phyloP scores from a whole-genome alignment of 2,888 invertebrate genomes.

The Camponotus fellah region DNA sequence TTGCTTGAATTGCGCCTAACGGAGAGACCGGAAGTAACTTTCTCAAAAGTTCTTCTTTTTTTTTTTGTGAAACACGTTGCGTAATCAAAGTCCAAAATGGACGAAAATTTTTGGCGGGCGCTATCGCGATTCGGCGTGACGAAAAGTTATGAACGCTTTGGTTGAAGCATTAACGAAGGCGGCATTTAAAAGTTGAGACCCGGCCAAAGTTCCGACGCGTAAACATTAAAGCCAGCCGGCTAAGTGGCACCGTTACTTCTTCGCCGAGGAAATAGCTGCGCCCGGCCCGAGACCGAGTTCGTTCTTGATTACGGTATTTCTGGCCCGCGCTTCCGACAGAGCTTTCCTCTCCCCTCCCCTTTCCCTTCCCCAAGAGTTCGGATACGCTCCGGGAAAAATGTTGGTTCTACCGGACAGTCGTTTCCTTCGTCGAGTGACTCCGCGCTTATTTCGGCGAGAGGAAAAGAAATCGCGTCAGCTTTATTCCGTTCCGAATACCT shows the following conservation, averaged over 20 bases:
- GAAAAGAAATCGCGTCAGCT: conserved; percentile 57
- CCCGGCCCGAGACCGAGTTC: conserved; percentile 53
- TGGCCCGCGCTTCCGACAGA: conserved; percentile 56
- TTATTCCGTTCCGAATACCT: conserved; percentile 35
- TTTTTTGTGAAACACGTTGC: conserved; percentile 41
- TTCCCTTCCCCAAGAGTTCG: neutral
- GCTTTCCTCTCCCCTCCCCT: conserved; percentile 19
- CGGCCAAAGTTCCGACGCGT: conserved; percentile 77
- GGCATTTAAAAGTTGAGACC: conserved; percentile 74
- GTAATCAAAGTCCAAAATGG: conserved; percentile 60
- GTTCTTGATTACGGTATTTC: conserved; percentile 69
- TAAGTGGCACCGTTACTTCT: conserved; percentile 79
- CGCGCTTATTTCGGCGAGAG: conserved; percentile 42
- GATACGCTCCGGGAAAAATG: conserved; percentile 61
- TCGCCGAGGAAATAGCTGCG: conserved; percentile 68
- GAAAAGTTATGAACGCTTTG: conserved; percentile 77
- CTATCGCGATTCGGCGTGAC: conserved; percentile 58
- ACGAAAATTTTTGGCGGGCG: conserved; percentile 63
- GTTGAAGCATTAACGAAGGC: conserved; percentile 80
- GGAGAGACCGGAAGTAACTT: neutral
- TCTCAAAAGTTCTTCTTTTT: conserved; percentile 14
- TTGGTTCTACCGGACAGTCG: conserved; percentile 42
- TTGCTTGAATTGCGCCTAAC: neutral
- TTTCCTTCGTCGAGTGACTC: conserved; percentile 32
- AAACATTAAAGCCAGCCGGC: conserved; percentile 79